Conservation (phyloP, 2,113 vertebrate species). For the Centrocercus urophasianus region DNA sequence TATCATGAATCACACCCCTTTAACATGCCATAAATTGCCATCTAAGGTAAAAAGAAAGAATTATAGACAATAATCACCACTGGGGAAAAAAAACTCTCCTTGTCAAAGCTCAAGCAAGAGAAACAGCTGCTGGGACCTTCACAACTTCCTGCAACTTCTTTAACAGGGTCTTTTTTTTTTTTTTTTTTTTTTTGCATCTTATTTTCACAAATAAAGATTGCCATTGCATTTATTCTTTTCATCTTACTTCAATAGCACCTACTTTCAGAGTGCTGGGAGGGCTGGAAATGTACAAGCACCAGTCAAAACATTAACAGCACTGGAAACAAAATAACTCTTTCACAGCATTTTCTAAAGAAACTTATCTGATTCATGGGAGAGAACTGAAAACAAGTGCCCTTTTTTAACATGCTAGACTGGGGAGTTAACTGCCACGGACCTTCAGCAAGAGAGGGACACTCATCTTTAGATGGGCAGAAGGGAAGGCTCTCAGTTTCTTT, state of each 20-base stretch:
- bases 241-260: not conserved
- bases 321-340: not conserved
- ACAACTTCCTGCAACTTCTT: not conserved
- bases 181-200: not conserved
- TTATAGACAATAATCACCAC: not conserved
- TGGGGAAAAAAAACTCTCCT: not conserved
- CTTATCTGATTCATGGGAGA: not conserved
- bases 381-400: not conserved
- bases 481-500: not conserved
- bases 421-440: not conserved
- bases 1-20: conserved; percentile 28
- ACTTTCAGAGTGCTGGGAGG: fast-evolving
- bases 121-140: not conserved
- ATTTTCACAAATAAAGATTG: not conserved
- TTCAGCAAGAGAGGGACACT: not conserved
- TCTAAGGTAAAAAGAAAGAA: conserved; percentile 28
- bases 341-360: not conserved
- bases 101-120: not conserved
- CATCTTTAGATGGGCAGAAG: not conserved
- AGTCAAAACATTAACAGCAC: not conserved
- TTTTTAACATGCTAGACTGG: not conserved
- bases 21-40: conserved; percentile 2
- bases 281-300: not conserved
- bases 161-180: not conserved
- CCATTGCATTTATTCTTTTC: not conserved